Evolutionary conservation across 1,140 invertebrate genomes (phyloP).

Genomic region (Agrilus planipennis): DNA sequence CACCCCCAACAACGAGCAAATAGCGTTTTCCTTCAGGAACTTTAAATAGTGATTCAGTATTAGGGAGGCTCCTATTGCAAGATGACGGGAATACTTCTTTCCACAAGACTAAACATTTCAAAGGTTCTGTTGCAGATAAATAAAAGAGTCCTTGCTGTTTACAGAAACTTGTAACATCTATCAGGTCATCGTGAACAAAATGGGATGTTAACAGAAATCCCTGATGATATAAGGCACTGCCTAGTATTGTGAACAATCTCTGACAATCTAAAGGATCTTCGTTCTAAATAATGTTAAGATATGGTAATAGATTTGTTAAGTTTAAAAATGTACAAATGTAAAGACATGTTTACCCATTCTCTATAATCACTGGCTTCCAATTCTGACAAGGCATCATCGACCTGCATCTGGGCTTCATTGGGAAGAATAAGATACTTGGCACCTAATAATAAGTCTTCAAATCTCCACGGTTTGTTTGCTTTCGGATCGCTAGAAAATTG

Average conservation of each 20-base stretch:
- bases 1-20: constrained; percentile 59
- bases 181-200: constrained; percentile 53
- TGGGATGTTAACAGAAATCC: constrained; percentile 60
- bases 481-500: constrained; percentile 1
- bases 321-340: constrained; percentile 4
- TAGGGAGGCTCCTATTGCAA: constrained; percentile 27
- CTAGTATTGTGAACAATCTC: constrained; percentile 61
- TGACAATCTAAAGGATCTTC: constrained; percentile 67
- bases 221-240: constrained; percentile 59
- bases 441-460: constrained; percentile 34
- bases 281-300: constrained; percentile 43
- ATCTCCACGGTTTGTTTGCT: constrained; percentile 13
- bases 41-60: constrained; percentile 22
- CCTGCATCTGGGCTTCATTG: constrained; percentile 59
- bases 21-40: constrained; percentile 51
- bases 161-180: constrained; percentile 57
- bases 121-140: constrained; percentile 47
- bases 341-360: constrained; percentile 49
- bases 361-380: constrained; percentile 71
- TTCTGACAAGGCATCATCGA: constrained; percentile 67
- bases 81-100: constrained; percentile 52
- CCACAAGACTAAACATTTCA: constrained; percentile 64
- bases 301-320: background rate
- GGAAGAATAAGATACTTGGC: constrained; percentile 52
- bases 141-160: constrained; percentile 54